Evolutionary conservation across 2,888 invertebrate genomes (phyloP), one percentile per base, ranked within the genome.

Genomic region (Pachydiplax longipennis): DNA sequence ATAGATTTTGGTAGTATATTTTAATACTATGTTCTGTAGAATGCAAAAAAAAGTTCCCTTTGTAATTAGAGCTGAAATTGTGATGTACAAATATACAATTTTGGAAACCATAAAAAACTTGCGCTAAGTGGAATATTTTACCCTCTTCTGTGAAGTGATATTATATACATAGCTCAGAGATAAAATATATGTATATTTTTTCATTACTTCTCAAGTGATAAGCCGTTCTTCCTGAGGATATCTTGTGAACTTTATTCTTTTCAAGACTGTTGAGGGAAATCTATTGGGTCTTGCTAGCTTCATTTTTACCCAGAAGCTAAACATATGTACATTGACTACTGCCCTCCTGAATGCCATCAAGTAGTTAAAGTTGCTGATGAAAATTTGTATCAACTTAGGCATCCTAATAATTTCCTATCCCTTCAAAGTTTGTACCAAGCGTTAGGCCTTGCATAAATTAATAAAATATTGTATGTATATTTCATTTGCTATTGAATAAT

Each of bases 191-290:
- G 82, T 48, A 87, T 87, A 87, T 87, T 87, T 87, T 87, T 87
- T 61, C 87, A 87, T 87, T 65, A 61, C 87, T 87, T 87, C 87
- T 87, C 87, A 87, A 58, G 87, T 87, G 87, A 87, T 87, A 87
- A 40, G 61, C 61, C 6, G 87, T 87, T 87, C 87, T 87, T 87
- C 87, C 87, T 87, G 31, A 61, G 25, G 13, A 87, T 37, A 35
- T 87, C 61, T 35, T 58, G 37, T 35, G 61, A 61, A 58, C 40
- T 37, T 37, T 87, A 61, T 35, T 61, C 58, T 61, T 37, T 58
- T 25, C 35, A 35, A 61, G 61, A 61, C 82, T 22, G 18, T 58
- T 35, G 6, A 61, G 18, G 25, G 18, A 31, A 87, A n/a, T 13
- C 8, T 58, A 35, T 31, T 58, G 31, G 58, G 83, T 58, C 13